Evolutionary conservation across 2,888 invertebrate species (phyloP), one percentile per base, ranked within the genome.

Genomic region (Phortica magna): DNA sequence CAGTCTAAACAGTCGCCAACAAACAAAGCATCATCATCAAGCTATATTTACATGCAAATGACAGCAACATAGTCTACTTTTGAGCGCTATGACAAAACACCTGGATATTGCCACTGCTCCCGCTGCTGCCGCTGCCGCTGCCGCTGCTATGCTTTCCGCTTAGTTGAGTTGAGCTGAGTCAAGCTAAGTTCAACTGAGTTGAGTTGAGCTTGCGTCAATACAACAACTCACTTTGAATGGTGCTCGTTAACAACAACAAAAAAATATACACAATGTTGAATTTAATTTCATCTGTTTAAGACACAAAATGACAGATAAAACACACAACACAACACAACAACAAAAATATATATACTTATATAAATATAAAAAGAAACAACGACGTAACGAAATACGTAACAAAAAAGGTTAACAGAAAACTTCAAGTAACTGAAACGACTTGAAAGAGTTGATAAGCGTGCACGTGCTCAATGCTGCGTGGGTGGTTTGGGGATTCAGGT

Each of bases 11-110:
- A 1, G 53, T 3, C 55, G 55, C n/a, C 55, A 55, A 17, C 61
- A 61, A 61, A 67, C 39, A 67, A 41, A 39, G 17, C 61, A 22
- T 19, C 61, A 5, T 61, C 19, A 19, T 61, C 61, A 19, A 42
- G 67, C 67, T 7, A 42, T 42, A 67, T 67, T 67, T 67, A 42
- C 67, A 67, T 67, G 41, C 41, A 67, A 67, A 67, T 67, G 41
- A 42, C 42, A 67, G 67, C 67, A 67, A 17, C 59, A 59, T 17
- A 59, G 19, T 59, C 19, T 59, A 59, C 42, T 65, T 65, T 65
- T 65, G 39, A 14, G 65, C n/a, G 59, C 59, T 7, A 10, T 7
- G 12, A 65, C 39, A 65, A 31, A 31, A 12, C 65, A 31, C 31
- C 12, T 14, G 9, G 5, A 39, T 39, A 48, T 48, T 9, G 31